A percentile compares a stretch with the other conserved stretches of the same genome.
These are phyloP conservation scores for Acropternis orthonyx DNA, from an alignment of 2,797 vertebrate species.

Conservation along the genomic window DNA sequence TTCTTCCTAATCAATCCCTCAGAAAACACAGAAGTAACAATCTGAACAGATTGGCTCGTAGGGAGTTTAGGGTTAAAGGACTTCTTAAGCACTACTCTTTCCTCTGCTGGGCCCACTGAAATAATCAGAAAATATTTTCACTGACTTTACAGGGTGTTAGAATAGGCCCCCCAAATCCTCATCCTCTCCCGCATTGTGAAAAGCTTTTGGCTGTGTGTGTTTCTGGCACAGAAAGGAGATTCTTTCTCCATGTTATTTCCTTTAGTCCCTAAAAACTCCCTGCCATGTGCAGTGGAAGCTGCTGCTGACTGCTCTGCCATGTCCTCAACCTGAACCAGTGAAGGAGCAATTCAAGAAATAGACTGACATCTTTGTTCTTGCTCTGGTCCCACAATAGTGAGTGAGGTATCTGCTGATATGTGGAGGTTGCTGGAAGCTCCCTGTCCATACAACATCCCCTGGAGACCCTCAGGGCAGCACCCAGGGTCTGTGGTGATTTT, in stretches of 20 bases:
- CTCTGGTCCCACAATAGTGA: accelerated
- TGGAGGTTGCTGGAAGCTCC: not conserved
- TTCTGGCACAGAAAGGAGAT: not conserved
- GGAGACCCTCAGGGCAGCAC: not conserved
- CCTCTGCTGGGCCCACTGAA: not conserved
- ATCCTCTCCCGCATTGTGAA: not conserved
- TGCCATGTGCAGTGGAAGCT: not conserved
- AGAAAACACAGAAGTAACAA: not conserved
- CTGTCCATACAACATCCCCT: not conserved
- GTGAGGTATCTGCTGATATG: not conserved
- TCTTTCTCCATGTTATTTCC: not conserved
- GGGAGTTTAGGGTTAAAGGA: not conserved
- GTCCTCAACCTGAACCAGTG: not conserved
- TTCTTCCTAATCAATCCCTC: not conserved
- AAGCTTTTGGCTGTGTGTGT: not conserved
- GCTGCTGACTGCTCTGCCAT: not conserved
- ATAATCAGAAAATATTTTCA: not conserved
- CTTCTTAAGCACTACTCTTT: not conserved
- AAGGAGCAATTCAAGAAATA: not conserved
- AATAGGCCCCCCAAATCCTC: not conserved
- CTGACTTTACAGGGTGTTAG: not conserved
- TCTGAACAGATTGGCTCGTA: not conserved
- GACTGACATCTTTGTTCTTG: not conserved
- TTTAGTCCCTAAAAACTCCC: not conserved
- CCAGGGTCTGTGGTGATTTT: not conserved